Evolutionary conservation across 2,797 vertebrate species (phyloP).

Genomic region (Malacoraja senta): DNA sequence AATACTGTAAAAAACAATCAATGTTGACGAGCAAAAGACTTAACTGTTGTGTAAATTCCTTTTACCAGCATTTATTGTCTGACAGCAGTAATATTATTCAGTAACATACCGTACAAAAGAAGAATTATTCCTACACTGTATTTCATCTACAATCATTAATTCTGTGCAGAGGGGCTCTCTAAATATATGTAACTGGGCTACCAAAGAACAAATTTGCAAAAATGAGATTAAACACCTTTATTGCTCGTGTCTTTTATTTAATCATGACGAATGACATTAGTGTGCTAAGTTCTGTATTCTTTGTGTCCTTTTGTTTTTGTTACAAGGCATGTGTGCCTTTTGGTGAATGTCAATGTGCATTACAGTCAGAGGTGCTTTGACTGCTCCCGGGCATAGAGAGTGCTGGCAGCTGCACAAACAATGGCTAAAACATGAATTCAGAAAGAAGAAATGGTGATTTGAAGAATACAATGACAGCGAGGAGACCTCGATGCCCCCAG

Average conservation of each 20-base stretch:
- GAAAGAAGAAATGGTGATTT: neutral
- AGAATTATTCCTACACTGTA: neutral
- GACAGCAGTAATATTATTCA: neutral
- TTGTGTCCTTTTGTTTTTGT: neutral
- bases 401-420: neutral
- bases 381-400: neutral
- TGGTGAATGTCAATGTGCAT: neutral
- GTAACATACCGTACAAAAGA: neutral
- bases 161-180: neutral
- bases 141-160: neutral
- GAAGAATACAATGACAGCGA: too few species aligned
- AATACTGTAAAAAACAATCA: neutral
- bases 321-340: conserved; percentile 1
- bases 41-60: neutral
- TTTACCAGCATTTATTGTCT: neutral
- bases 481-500: too few species aligned
- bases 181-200: neutral
- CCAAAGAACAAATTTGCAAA: neutral
- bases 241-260: neutral
- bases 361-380: neutral
- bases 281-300: neutral
- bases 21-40: neutral
- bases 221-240: conserved; percentile 8
- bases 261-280: neutral
- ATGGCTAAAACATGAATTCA: neutral